A percentile compares a stretch with the other conserved stretches of the same genome.
Evolutionary conservation across 2,888 invertebrate species (phyloP).

Genomic region (Ashinkailepas kermadecensis): DNA sequence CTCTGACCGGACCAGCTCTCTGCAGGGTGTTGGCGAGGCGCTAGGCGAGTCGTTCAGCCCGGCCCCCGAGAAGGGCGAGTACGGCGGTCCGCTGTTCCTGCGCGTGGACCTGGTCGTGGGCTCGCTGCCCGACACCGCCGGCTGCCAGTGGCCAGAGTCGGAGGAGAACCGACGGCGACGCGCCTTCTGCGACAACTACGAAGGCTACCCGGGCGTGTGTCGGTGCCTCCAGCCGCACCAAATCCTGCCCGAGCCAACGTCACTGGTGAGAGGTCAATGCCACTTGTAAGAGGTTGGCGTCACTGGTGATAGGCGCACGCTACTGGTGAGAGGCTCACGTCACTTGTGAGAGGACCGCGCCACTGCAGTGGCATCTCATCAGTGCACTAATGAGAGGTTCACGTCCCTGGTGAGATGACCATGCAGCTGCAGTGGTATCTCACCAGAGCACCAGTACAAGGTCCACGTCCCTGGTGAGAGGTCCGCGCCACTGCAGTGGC

Average conservation of each 20-base stretch:
- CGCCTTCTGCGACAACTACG: conserved; percentile 51
- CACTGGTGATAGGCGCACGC: no score
- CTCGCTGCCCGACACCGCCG: conserved; percentile 32
- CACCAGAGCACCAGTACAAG: no score
- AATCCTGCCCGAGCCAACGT: conserved; percentile 43
- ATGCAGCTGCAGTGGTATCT: no score
- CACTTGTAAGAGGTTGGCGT: no score
- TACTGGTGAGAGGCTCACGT: no score
- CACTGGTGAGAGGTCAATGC: conserved; percentile 36
- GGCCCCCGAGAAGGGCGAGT: background rate
- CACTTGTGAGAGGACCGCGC: no score
- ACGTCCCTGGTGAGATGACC: no score
- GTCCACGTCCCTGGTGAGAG: no score
- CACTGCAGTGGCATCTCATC: no score
- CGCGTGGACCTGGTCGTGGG: conserved; percentile 3
- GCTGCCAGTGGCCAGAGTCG: conserved; percentile 48
- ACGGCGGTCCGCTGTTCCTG: conserved; percentile 21
- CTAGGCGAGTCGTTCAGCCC: conserved; percentile 12
- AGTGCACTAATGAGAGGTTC: no score
- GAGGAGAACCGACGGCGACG: conserved; percentile 46
- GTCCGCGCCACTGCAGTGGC: no score
- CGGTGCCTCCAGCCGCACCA: conserved; percentile 50
- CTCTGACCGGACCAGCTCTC: background rate
- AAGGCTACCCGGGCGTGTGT: conserved; percentile 54
- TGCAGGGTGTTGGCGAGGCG: background rate